Conservation (phyloP, 2,888 invertebrate genomes). For the Caenorhabditis japonica region DNA sequence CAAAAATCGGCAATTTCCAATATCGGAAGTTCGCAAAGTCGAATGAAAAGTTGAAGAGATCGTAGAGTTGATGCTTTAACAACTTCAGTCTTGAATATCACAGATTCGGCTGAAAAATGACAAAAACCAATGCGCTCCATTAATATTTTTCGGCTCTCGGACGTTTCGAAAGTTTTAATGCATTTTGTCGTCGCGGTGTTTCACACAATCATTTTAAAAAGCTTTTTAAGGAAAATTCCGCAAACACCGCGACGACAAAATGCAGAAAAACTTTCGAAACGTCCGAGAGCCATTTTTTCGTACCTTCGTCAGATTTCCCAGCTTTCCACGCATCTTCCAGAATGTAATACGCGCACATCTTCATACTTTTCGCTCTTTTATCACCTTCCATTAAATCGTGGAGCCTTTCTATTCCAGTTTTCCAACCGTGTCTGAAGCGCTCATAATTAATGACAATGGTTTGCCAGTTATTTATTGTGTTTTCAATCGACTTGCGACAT, state of each 20-base stretch:
- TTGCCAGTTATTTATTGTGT: not conserved
- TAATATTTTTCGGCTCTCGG: too few relatives aligned
- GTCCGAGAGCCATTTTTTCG: too few relatives aligned
- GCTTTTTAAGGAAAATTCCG: too few relatives aligned
- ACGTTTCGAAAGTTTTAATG: not conserved
- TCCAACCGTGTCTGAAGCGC: conserved; percentile 22
- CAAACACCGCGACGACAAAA: too few relatives aligned
- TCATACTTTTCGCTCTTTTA: conserved; percentile 38
- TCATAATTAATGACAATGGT: not conserved
- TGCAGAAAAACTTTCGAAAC: too few relatives aligned
- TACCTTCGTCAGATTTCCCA: conserved; percentile 19
- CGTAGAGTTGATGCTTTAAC: conserved; percentile 13
- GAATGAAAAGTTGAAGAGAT: conserved; percentile 28
- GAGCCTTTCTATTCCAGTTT: conserved; percentile 10
- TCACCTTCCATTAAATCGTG: conserved; percentile 14
- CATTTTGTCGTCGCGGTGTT: too few relatives aligned
- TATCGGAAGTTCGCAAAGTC: conserved; percentile 3
- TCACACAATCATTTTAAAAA: too few relatives aligned
- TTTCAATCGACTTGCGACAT: too few relatives aligned
- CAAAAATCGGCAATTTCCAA: conserved; percentile 33
- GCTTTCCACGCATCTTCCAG: conserved; percentile 22
- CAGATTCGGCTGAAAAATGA: conserved; percentile 16
- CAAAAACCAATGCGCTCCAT: too few relatives aligned
- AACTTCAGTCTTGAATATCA: not conserved
- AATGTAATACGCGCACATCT: conserved; percentile 30